These are phyloP conservation scores for Sciaenops ocellatus DNA, from an alignment of 2,797 vertebrate species.

Conservation along the genomic window DNA sequence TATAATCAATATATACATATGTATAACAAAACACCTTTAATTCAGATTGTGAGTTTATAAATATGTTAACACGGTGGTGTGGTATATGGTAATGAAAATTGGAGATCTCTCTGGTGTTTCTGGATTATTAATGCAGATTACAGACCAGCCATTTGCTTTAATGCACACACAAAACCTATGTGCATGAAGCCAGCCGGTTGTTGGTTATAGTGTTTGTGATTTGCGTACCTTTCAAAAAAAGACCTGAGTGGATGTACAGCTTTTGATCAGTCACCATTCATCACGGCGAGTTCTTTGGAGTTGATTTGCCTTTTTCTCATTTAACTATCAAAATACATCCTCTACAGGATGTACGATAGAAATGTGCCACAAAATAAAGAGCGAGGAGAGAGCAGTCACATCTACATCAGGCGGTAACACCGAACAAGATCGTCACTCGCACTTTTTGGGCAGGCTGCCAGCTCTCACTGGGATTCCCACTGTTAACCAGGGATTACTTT, in stretches of 20 bases:
- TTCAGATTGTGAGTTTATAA: not conserved
- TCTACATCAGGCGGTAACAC: not conserved
- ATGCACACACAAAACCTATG: not conserved
- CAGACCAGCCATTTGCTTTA: not conserved
- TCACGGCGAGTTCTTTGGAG: not conserved
- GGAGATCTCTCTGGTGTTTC: not conserved
- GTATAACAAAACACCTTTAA: not conserved
- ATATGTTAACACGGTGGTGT: not conserved
- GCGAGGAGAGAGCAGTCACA: not conserved
- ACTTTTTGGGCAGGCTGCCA: slow-evolving; percentile 16
- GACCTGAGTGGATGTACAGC: too few species aligned
- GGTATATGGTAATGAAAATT: not conserved
- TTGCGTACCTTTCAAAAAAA: not conserved
- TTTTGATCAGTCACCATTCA: not conserved
- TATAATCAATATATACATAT: too few species aligned
- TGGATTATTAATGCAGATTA: slow-evolving; percentile 3
- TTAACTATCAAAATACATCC: not conserved
- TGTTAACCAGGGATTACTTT: slow-evolving; percentile 30
- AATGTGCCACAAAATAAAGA: not conserved
- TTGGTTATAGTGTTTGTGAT: not conserved
- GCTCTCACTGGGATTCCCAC: not conserved
- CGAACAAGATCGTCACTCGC: not conserved
- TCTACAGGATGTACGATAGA: not conserved
- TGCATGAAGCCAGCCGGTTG: not conserved
- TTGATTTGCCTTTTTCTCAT: not conserved